Percentiles rank a stretch among this genome's conserved stretches.
Conservation (phyloP, 2,797 vertebrate genomes). For the Chaetophractus vellerosus region DNA sequence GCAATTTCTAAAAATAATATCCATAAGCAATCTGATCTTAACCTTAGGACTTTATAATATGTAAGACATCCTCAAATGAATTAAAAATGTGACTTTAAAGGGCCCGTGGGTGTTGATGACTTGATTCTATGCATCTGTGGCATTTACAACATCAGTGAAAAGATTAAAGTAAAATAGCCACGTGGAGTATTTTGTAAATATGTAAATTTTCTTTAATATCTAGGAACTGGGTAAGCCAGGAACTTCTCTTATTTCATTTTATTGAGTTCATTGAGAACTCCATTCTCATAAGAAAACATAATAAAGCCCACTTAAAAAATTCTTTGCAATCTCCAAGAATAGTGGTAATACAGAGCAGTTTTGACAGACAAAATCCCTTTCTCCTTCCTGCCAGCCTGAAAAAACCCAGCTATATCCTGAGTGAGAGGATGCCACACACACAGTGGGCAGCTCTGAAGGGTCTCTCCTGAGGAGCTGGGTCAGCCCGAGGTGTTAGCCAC, state of each 20-base stretch:
- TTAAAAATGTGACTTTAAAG: constrained; percentile 26
- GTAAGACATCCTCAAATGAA: background rate
- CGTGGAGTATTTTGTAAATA: constrained; percentile 51
- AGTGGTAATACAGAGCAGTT: constrained; percentile 28
- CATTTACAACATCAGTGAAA: constrained; percentile 11
- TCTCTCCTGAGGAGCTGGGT: background rate
- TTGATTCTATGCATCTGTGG: background rate
- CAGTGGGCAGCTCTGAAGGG: accelerated
- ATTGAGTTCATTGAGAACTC: background rate
- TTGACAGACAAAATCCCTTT: background rate
- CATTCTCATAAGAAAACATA: constrained; percentile 47
- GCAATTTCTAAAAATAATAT: constrained; percentile 34
- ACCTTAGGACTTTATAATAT: background rate
- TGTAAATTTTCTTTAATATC: constrained; percentile 34
- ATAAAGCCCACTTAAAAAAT: constrained; percentile 5
- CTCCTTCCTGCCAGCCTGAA: background rate
- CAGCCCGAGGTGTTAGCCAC: background rate
- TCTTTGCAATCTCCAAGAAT: constrained; percentile 16
- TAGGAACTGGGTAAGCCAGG: background rate
- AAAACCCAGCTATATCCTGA: background rate
- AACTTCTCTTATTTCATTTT: constrained; percentile 38
- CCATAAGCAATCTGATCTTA: background rate
- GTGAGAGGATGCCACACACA: no score
- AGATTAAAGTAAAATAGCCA: constrained; percentile 54
- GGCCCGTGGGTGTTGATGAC: background rate